Conservation (phyloP, 2,888 invertebrate genomes). For the Calameuta idolon region DNA sequence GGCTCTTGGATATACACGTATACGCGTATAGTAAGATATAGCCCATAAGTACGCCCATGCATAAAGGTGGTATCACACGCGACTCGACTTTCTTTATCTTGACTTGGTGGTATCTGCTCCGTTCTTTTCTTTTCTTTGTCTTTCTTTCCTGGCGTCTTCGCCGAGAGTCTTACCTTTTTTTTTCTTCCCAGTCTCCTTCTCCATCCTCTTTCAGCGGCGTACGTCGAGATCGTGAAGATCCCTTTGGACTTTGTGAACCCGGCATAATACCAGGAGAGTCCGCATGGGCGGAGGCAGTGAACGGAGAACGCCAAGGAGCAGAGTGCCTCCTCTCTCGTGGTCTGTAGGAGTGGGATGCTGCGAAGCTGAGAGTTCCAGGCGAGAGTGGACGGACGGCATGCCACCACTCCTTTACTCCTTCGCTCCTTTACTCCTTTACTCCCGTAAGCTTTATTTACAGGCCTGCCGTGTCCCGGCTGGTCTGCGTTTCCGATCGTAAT, state of each 20-base stretch:
- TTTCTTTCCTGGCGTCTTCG: background rate
- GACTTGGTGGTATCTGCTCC: background rate
- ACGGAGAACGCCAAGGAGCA: background rate
- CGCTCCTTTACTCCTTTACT: conserved; percentile 30
- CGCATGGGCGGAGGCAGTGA: conserved; percentile 10
- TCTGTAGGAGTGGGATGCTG: conserved; percentile 42
- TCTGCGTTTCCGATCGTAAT: conserved; percentile 23
- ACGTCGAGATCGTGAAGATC: background rate
- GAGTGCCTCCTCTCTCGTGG: conserved; percentile 1
- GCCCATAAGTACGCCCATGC: background rate
- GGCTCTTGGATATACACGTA: background rate
- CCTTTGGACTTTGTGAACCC: background rate
- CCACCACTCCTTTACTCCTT: conserved; percentile 53
- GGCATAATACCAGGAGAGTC: background rate
- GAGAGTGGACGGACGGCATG: conserved; percentile 67
- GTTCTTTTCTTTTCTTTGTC: background rate
- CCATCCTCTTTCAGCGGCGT: background rate
- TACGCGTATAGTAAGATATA: background rate
- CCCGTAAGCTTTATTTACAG: conserved; percentile 56
- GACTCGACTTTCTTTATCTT: background rate
- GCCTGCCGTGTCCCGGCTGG: conserved; percentile 15
- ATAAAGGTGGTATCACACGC: background rate
- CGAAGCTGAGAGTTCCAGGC: conserved; percentile 41
- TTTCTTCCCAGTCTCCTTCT: background rate
- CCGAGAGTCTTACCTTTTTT: background rate